Percentiles rank a stretch among this genome's conserved stretches.
Conservation (phyloP, 2,797 vertebrate species). For the Smutsia temminckii region DNA sequence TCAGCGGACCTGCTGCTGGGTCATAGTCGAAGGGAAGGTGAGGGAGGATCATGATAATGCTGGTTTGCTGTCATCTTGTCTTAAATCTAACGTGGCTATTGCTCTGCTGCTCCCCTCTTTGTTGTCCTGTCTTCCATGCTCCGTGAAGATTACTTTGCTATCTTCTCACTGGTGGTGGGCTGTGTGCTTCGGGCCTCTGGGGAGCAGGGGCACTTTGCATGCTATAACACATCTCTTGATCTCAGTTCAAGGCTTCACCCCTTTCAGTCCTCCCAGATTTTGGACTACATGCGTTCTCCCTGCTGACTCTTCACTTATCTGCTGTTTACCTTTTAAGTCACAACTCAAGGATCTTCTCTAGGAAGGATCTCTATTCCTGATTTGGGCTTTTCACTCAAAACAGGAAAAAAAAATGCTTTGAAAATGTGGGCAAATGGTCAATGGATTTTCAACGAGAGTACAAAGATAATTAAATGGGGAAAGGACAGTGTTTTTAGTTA, state of each 20-base stretch:
- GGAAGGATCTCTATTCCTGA: not conserved
- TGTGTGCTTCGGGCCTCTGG: not conserved
- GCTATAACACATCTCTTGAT: not conserved
- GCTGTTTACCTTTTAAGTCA: not conserved
- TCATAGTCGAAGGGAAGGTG: not conserved
- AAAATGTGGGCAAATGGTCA: not conserved
- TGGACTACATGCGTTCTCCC: not conserved
- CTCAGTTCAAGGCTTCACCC: not conserved
- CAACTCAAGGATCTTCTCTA: not conserved
- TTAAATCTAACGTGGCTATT: not conserved
- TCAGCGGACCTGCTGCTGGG: not conserved
- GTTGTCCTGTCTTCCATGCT: not conserved
- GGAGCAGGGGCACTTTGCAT: not conserved
- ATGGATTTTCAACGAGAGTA: not conserved
- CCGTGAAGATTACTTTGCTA: not conserved
- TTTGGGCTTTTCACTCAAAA: not conserved
- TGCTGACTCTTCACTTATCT: not conserved
- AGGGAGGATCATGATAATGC: not conserved
- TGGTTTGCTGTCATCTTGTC: not conserved
- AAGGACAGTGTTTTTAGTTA: not conserved
- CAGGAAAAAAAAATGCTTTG: not conserved
- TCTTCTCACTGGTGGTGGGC: not conserved
- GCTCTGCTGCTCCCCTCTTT: not conserved
- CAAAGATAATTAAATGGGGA: not conserved
- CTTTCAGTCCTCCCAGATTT: not conserved